Evolutionary conservation across 2,888 invertebrate genomes (phyloP), one percentile per base, ranked within the genome.

Genomic region (Lysandra coridon): DNA sequence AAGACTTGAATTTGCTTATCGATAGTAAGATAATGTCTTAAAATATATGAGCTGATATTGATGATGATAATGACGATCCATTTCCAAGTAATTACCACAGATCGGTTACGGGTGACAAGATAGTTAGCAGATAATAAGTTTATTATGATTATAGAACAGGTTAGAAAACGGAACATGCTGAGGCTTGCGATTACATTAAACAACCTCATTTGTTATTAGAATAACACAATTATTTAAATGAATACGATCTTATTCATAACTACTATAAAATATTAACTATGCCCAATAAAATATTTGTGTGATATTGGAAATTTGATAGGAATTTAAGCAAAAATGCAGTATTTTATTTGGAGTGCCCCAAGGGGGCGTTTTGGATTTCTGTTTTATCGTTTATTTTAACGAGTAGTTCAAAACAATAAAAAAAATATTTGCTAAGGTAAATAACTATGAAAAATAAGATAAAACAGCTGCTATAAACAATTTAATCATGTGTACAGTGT

Each of bases 61-160:
- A 69, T 33, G 30, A 33, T 33, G 30, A 33, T 33, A 10, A 69
- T 33, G 33, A 69, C 12, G 69, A 69, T 69, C 69, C 33, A 37
- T 37, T 69, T 37, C 69, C 69, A 17, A 69, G 69, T 33, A 37
- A 69, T 37, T 69, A 69, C 37, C 37, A 37, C 69, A 69, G 69
- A 69, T 69, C 69, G 69, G 69, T 69, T 37, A 69, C 69, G 33
- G 69, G 14, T 37, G 69, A 69, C 69, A 69, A 69, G 64, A 30
- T 30, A 30, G 69, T 69, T 69, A 69, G 33, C 14, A 69, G 12
- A 12, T 69, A 69, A 37, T 69, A 69, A 37, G 69, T 69, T 69
- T 69, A 69, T 69, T 69, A 69, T 69, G 33, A 69, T 69, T 10
- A 69, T 30, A 30, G 33, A 69, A 69, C 69, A 37, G 33, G 69